Percentiles rank a stretch among this genome's conserved stretches.
These are phyloP conservation scores for Poecile montanus DNA, from an alignment of 2,797 vertebrate species.

Conservation along the genomic window DNA sequence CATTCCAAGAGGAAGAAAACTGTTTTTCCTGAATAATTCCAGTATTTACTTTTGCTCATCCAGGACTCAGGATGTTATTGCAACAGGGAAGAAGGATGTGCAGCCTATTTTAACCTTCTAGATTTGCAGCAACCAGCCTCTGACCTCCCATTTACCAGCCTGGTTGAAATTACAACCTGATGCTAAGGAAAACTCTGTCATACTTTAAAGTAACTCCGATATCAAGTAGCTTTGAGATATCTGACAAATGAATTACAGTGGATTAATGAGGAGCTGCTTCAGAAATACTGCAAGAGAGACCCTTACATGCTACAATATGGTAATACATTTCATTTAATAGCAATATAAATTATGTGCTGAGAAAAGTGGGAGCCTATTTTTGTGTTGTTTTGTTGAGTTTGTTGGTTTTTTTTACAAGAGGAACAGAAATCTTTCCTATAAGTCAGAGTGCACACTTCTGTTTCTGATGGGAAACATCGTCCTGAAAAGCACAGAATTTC, in stretches of 20 bases:
- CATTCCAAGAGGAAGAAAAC: background rate
- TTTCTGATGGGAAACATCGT: background rate
- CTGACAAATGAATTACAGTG: background rate
- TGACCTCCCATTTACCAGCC: slow-evolving; percentile 63
- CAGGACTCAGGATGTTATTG: slow-evolving; percentile 11
- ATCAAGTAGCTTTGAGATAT: slow-evolving; percentile 56
- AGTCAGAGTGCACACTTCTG: background rate
- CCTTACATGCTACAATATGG: background rate
- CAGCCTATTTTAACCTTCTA: slow-evolving; percentile 50
- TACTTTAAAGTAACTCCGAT: slow-evolving; percentile 60
- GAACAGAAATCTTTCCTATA: background rate
- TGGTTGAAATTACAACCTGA: slow-evolving; percentile 75
- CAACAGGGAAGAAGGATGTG: background rate
- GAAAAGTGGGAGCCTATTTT: background rate
- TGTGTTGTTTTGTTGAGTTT: background rate
- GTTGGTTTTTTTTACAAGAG: background rate
- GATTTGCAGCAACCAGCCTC: slow-evolving; percentile 50
- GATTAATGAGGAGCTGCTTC: slow-evolving; percentile 47
- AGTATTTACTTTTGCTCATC: slow-evolving; percentile 9
- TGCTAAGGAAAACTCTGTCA: slow-evolving; percentile 70
- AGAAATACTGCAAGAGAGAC: slow-evolving; percentile 35
- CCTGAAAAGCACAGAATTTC: slow-evolving; percentile 18
- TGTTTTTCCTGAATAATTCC: background rate
- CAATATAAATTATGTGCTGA: background rate
- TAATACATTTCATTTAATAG: slow-evolving; percentile 1